Evolutionary conservation across 2,113 vertebrate genomes (phyloP).

Genomic region (Paramisgurnus dabryanus): DNA sequence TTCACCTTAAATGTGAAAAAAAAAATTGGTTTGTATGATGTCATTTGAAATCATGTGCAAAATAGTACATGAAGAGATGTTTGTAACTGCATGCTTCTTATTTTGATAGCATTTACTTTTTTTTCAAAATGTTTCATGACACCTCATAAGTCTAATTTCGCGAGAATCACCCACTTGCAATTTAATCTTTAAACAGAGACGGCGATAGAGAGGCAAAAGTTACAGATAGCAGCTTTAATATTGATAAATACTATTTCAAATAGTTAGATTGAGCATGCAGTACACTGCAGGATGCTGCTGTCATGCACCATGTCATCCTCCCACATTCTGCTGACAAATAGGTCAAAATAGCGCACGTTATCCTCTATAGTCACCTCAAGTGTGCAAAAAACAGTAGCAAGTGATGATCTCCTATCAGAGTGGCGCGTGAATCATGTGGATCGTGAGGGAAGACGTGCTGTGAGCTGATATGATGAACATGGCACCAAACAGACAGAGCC

Average conservation of each 20-base stretch:
- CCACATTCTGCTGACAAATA: slow-evolving; percentile 7
- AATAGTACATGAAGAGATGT: too few species aligned
- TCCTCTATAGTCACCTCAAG: not conserved
- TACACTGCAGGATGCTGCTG: not conserved
- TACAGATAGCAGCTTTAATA: too few species aligned
- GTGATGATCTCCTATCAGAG: slow-evolving; percentile 18
- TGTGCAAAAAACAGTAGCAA: slow-evolving; percentile 2
- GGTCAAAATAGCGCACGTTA: not conserved
- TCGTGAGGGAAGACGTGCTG: slow-evolving; percentile 27
- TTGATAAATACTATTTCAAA: not conserved
- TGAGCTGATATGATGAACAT: slow-evolving; percentile 34
- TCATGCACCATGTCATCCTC: not conserved
- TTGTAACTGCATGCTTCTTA: too few species aligned
- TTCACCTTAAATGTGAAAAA: too few species aligned
- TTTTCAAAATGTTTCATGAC: too few species aligned
- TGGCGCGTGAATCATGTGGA: slow-evolving; percentile 19
- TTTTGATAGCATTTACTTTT: too few species aligned
- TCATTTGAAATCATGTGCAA: too few species aligned
- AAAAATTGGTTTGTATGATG: too few species aligned
- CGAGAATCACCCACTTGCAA: too few species aligned
- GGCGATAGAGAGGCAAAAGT: too few species aligned
- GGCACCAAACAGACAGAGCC: slow-evolving; percentile 33
- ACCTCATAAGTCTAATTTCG: too few species aligned
- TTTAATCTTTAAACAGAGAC: too few species aligned
- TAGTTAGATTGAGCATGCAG: not conserved